A percentile compares a stretch with the other conserved stretches of the same genome.
These are phyloP conservation scores for Climacteris rufus DNA, from an alignment of 2,113 vertebrate genomes.

Conservation along the genomic window DNA sequence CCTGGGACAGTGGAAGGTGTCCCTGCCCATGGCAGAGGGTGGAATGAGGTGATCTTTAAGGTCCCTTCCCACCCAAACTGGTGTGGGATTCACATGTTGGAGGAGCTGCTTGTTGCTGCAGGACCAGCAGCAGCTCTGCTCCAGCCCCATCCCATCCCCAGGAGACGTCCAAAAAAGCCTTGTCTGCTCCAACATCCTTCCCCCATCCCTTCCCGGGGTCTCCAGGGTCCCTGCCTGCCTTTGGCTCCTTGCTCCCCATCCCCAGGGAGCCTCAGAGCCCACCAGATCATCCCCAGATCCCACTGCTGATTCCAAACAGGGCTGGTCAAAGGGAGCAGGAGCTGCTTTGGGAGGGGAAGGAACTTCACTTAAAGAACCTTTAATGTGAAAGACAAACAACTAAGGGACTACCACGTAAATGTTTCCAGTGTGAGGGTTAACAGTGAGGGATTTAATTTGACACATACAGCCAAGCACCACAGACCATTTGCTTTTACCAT, in stretches of 20 bases:
- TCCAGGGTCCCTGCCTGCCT: background rate
- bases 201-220: accelerated
- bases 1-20: background rate
- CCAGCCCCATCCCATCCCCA: background rate
- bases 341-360: background rate
- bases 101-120: background rate
- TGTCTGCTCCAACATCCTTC: background rate
- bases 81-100: background rate
- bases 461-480: background rate
- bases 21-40: background rate
- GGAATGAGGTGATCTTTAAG: background rate
- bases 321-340: background rate
- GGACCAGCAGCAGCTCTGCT: background rate
- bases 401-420: background rate
- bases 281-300: background rate
- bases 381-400: background rate
- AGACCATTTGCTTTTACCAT: background rate
- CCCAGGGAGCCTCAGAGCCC: background rate
- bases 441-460: background rate
- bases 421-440: background rate
- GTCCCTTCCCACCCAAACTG: background rate
- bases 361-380: background rate
- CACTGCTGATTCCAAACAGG: background rate
- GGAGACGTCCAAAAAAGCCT: background rate
- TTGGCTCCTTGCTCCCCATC: background rate